A percentile compares a stretch with the other conserved stretches of the same genome.
Evolutionary conservation across 2,888 invertebrate genomes (phyloP).

Genomic region (Lasioglossum villosulum): DNA sequence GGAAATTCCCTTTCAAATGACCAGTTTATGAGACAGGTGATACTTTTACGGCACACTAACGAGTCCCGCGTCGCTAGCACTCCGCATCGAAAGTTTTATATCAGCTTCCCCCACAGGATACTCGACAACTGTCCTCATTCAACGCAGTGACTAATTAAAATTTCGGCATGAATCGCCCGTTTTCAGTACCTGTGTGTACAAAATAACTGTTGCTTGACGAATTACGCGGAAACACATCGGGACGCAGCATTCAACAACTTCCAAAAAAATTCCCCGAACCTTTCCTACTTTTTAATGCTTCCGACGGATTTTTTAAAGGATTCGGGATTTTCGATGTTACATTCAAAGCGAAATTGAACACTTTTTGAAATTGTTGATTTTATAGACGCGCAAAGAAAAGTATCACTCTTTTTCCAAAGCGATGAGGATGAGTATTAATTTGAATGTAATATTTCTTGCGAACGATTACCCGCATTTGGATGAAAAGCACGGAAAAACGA

Average conservation of each 20-base stretch:
- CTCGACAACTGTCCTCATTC: constrained; percentile 1
- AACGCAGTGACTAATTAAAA: neutral
- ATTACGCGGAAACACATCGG: neutral
- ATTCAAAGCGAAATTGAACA: too few relatives aligned
- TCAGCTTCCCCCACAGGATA: neutral
- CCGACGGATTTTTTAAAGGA: too few relatives aligned
- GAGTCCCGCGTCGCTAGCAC: neutral
- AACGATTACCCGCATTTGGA: neutral
- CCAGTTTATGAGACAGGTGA: constrained; percentile 46
- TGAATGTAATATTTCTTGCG: neutral
- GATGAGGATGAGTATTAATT: too few relatives aligned
- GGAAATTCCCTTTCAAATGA: constrained; percentile 27
- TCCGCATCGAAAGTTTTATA: constrained; percentile 7
- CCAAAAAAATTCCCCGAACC: neutral
- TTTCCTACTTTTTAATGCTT: too few relatives aligned
- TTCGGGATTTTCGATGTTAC: too few relatives aligned
- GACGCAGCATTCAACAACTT: neutral
- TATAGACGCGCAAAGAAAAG: too few relatives aligned
- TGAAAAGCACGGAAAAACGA: neutral
- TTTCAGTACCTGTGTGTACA: neutral
- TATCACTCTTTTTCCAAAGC: too few relatives aligned
- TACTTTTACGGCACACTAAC: constrained; percentile 21
- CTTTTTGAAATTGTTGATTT: too few relatives aligned
- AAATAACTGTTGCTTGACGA: constrained; percentile 3
- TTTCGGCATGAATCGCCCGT: neutral